Base-by-base conservation (phyloP, 92 coral and sea anemone genomes). In the Desmophyllum pertusum region DNA sequence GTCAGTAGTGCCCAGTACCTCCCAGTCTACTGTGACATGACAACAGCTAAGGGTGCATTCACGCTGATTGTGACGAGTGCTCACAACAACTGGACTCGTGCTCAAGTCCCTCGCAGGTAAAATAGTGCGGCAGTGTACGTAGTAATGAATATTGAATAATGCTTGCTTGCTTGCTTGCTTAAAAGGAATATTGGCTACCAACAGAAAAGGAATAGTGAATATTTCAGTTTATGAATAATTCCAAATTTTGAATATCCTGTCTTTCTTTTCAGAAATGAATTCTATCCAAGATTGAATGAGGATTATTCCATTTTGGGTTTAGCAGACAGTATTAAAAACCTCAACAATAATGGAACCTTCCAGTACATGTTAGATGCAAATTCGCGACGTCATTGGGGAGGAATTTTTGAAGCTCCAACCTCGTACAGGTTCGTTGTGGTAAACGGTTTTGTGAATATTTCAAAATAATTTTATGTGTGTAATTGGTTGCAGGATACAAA, bases 1-100 rank as follows among this genome's bases (percentile, higher is more conserved):
- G 62, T 83, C 2, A 77, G 52, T 70, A 71, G 78, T 14, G 36
- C 64, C 61, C 92, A 83, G 85, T 93, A 90, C 61, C 84, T 90
- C 25, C 96, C 96, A 18, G 96, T 87, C 17, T 90, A 86, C 62
- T 92, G 95, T 64, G 95, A 92, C 75, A 92, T 92, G 95, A 89
- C 93, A 46, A 82, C 93, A 66, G 91, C 92, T 41, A 74, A 82
- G 33, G 96, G 94, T 17, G 96, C 90, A 78, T 93, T 90, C 69
- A 93, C 96, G 6, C 84, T 93, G 38, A 79, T 93, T 31, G 94
- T 93, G 62, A 93, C 96, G 75, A 93, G 96, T 88, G 96, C 93
- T 38, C 83, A 93, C 66, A 91, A 91, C 43, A 88, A 85, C 73
- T 93, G 96, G 96, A 85, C 86, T 59, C 80, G 81, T 38, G 75